Conservation (phyloP, 53 echinoderm and acorn worm genomes). For the Hippasteria phrygiana region DNA sequence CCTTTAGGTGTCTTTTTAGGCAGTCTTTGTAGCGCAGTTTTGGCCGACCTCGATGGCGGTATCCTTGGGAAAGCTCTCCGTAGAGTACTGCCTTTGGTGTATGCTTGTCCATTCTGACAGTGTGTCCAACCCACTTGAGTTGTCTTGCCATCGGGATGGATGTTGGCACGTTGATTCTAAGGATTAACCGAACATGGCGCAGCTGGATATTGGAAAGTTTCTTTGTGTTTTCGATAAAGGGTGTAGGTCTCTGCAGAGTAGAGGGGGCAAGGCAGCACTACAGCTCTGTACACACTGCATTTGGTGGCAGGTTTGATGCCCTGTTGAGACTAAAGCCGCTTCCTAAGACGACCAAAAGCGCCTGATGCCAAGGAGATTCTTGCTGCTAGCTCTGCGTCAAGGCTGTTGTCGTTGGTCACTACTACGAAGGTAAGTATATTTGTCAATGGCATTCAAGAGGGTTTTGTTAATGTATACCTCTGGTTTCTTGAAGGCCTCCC, state of each 20-base stretch:
- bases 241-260: slow-evolving; percentile 12
- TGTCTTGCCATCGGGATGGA: not conserved
- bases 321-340: not conserved
- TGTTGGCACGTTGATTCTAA: slow-evolving; percentile 1
- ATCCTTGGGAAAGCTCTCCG: slow-evolving; percentile 14
- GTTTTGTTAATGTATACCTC: not conserved
- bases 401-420: slow-evolving; percentile 2
- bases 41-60: not conserved
- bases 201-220: slow-evolving; percentile 1
- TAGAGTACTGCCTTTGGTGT: slow-evolving; percentile 15
- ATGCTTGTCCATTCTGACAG: not conserved
- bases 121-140: slow-evolving; percentile 4
- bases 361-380: not conserved
- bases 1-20: slow-evolving; percentile 11
- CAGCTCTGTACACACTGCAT: slow-evolving; percentile 17
- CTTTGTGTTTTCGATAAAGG: slow-evolving; percentile 2
- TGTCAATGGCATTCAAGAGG: not conserved
- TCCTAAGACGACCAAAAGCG: not conserved
- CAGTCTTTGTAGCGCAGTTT: slow-evolving; percentile 24
- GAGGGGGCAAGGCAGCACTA: not conserved
- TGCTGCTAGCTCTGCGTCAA: not conserved
- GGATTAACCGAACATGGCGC: slow-evolving; percentile 26
- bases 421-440: not conserved
- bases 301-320: slow-evolving; percentile 15
- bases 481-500: too few relatives aligned